Evolutionary conservation across 1,140 invertebrate species (phyloP).

Genomic region (Drosophila novamexicana): DNA sequence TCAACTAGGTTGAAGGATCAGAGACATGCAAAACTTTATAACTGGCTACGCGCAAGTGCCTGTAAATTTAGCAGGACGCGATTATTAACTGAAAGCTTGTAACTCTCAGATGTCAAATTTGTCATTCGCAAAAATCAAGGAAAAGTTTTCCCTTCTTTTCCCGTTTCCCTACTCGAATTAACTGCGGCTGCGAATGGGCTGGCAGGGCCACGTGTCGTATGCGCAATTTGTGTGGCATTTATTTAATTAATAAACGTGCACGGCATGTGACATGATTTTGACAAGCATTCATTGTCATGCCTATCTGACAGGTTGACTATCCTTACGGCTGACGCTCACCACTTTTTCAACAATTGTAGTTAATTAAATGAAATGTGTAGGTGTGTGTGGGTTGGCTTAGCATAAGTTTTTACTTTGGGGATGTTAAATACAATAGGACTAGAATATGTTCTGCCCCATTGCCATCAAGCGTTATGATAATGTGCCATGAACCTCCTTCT

Average conservation of each 20-base stretch:
- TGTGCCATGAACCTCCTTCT: no score
- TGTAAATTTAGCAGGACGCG: slow-evolving; percentile 44
- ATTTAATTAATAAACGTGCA: slow-evolving; percentile 66
- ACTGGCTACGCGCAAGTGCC: slow-evolving; percentile 27
- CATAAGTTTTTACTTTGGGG: neutral
- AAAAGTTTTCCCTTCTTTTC: neutral
- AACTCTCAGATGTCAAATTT: slow-evolving; percentile 5
- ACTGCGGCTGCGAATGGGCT: neutral
- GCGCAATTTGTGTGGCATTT: slow-evolving; percentile 58
- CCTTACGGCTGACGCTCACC: slow-evolving; percentile 15
- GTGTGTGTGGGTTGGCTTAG: slow-evolving; percentile 4
- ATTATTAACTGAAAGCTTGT: slow-evolving; percentile 65
- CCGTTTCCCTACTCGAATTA: slow-evolving; percentile 2
- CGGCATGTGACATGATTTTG: slow-evolving; percentile 17
- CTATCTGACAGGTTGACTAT: slow-evolving; percentile 38
- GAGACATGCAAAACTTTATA: slow-evolving; percentile 29
- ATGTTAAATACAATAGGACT: no score
- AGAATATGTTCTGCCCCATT: no score
- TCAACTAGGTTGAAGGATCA: slow-evolving; percentile 47
- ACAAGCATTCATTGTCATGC: slow-evolving; percentile 16
- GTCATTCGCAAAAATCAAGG: no score
- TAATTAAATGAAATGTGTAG: slow-evolving; percentile 34
- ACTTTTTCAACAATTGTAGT: slow-evolving; percentile 39
- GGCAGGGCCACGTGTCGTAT: slow-evolving; percentile 46
- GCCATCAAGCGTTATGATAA: no score